Base-by-base conservation (phyloP, 2,797 vertebrate genomes). In the Phataginus tricuspis region DNA sequence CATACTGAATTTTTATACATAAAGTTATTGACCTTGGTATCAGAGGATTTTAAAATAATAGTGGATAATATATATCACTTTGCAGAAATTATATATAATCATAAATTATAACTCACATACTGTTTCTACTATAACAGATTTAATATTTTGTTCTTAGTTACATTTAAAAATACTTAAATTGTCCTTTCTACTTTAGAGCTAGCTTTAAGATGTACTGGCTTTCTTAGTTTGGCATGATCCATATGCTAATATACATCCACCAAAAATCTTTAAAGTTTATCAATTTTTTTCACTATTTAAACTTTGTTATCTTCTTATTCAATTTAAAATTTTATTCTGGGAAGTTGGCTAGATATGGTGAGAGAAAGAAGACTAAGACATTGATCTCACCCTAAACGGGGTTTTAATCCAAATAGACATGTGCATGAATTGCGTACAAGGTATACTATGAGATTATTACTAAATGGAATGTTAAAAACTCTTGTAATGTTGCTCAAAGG, bases 131-230 rank as follows among this genome's bases (percentile, higher is more conserved):
- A 7, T 57, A 61, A 71, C 2, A 83, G 11, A 59, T 66, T 78
- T 77, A 92, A 80, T 59, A 23, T 66, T 63, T 34, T 69, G 3
- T 57, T 49, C 64, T 86, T 69, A 86, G 21, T n/a, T 68, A 69
- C 51, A 37, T 69, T 80, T 75, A 21, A 74, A 91, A 80, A 51
- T 37, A 86, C 4, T 92, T 86, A 77, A 34, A 86, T 57, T 86
- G 25, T 31, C 25, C 59, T 82, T 91, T 88, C n/a, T 89, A 72
- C 45, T 86, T 74, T 83, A 72, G 53, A 66, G 74, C 15, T 74
- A 79, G 7, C 6, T 84, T 55, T 27, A 80, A 51, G 12, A 49
- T 64, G 53, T 27, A 49, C 23, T 86, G 69, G 14, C 16, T 21
- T 92, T 86, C 57, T 57, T 18, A 39, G 27, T 21, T 87, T 91